Base-by-base conservation (phyloP, 1,140 invertebrate species). In the Pogonognathellus flavescens region DNA sequence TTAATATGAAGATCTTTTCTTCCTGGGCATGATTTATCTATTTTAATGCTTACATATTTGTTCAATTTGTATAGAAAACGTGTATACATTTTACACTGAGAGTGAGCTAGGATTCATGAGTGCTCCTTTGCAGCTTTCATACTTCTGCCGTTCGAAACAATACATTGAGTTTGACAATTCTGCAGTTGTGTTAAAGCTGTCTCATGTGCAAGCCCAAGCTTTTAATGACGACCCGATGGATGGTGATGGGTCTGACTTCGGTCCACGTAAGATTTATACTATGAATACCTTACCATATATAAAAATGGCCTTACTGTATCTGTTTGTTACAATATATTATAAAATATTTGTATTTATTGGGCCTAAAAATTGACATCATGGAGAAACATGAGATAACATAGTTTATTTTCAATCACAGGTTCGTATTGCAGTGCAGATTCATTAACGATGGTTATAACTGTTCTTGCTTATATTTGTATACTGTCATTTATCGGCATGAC, bases 91-190 rank as follows among this genome's bases (percentile, higher is more conserved):
- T 8, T 7, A 18, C 14, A 31, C 70, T 13, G 13, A 25, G 6
- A 76, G n/a, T 76, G 70, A 76, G 3, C 7, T 76, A 16, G 70
- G 70, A 50, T 76, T 76, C n/a, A 76, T 76, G 41, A 76, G 70
- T 2, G 70, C 70, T 18, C 70, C 70, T 41, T 16, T 76, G 41
- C 5, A 50, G 11, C 70, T 76, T 10, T 76, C 70, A 2, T 76
- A 76, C 7, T 76, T n/a, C 16, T 76, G 70, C 49, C 70, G 70
- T 16, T 76, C 70, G 9, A 50, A 49, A 49, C 70, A 76, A 18
- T 76, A 76, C n/a, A 16, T 76, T 5, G 31, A 16, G 2, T 76
- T 76, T 49, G 49, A 76, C 18, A 31, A 76, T 18, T 49, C 70
- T 1, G 9, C 31, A n/a, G 41, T 76, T 50, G 6, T 0, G 25